A percentile compares a stretch with the other conserved stretches of the same genome.
These are phyloP conservation scores for Falco naumanni DNA, from an alignment of 2,797 vertebrate genomes.

Conservation along the genomic window DNA sequence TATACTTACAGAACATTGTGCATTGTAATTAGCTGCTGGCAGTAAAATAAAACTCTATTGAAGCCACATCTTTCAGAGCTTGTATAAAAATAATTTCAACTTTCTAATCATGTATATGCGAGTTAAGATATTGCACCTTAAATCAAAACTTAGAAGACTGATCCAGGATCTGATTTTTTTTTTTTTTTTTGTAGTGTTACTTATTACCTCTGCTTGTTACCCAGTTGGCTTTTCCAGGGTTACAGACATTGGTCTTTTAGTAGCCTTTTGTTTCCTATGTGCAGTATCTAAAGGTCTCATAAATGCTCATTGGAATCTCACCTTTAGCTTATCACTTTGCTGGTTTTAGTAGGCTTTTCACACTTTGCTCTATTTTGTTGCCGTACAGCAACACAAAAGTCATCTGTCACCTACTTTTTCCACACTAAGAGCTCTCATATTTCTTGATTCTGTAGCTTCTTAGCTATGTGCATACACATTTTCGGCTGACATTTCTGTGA, in stretches of 20 bases:
- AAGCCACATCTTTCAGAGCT: neutral
- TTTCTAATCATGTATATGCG: neutral
- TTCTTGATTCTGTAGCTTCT: neutral
- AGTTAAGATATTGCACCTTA: neutral
- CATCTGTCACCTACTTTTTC: neutral
- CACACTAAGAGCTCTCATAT: neutral
- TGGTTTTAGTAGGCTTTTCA: neutral
- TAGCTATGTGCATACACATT: rapidly evolving
- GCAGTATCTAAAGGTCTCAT: neutral
- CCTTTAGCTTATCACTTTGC: neutral
- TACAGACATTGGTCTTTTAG: neutral
- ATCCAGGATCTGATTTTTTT: neutral
- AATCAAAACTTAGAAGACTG: neutral
- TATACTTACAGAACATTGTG: neutral
- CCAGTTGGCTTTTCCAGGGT: neutral
- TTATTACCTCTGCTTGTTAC: neutral
- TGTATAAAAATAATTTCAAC: neutral
- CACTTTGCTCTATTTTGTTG: neutral
- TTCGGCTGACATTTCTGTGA: neutral
- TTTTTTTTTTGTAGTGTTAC: neutral
- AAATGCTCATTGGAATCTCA: neutral
- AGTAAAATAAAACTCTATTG: neutral
- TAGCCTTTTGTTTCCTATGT: neutral
- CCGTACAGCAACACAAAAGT: neutral
- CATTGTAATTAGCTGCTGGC: neutral